Conservation (phyloP, 2,113 vertebrate species). For the Cyanoliseus patagonus region DNA sequence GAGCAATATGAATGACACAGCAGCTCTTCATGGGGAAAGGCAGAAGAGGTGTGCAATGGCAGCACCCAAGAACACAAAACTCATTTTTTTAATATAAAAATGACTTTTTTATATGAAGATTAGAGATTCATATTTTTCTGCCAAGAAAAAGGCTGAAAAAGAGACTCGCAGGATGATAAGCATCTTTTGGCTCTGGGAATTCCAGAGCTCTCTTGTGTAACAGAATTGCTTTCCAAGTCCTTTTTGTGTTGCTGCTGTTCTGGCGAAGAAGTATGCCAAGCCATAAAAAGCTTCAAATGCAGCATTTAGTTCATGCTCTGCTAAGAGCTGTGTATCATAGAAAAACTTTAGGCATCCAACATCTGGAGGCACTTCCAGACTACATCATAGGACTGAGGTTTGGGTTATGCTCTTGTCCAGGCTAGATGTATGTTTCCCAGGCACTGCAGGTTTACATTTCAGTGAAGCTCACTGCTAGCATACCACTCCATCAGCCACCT, state of each 20-base stretch:
- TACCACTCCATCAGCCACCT: neutral
- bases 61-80: neutral
- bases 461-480: neutral
- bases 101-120: neutral
- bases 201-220: neutral
- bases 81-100: neutral
- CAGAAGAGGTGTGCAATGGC: too few relatives aligned
- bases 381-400: too few relatives aligned
- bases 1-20: neutral
- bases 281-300: neutral
- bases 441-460: neutral
- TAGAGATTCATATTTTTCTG: neutral
- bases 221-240: constrained; percentile 20
- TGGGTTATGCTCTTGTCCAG: neutral
- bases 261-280: neutral
- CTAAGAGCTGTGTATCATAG: neutral
- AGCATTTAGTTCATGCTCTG: neutral
- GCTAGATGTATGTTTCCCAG: neutral
- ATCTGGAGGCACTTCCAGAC: neutral
- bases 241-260: neutral
- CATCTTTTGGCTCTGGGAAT: constrained; percentile 38
- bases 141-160: constrained; percentile 15
- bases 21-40: neutral
- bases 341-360: constrained; percentile 14
- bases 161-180: neutral